Evolutionary conservation across 2,888 invertebrate genomes (phyloP), one percentile per base, ranked within the genome.

Genomic region (Cryptosula pallasiana): DNA sequence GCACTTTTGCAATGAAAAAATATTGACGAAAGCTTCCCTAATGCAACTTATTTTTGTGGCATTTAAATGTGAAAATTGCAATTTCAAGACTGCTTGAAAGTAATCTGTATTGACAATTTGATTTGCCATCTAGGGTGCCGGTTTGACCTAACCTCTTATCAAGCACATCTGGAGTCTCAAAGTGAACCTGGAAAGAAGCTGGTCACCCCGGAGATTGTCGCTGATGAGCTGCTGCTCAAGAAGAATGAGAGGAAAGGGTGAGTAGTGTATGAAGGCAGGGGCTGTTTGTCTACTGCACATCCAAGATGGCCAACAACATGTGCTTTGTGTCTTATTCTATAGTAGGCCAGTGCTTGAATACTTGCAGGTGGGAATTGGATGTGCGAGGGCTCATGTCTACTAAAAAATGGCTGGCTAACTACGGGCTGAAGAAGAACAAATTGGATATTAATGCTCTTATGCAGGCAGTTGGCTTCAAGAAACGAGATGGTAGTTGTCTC

Each of bases 381-480:
- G 82, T 83, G 2, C 73, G 77, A 1, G 76, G 78, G 0, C 77
- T 81, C 20, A 78, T 82, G 32, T 79, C 81, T 29, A 79, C 81
- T 16, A 77, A 75, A 71, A 80, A 81, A 75, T 84, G 84, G 84
- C 76, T 84, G 23, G 78, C 79, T 73, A 81, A 79, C 71, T 81
- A 83, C 72, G 83, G 84, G 2, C 78, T 84, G 35, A 78, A 78
- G 71, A 79, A 79, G 71, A 82, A 81, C 75, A 76, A 79, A 54
- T 76, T 84, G 27, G 78, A 81, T 20, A 75, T 83, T 69, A 71
- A 78, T 36, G 79, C 80, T 73, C 76, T 84, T 27, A 73, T 84
- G 55, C 80, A 81, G 2, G 74, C 77, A 36, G 80, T 84, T 73
- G 84, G 84, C 13, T 84, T 84, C 74, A 82, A 80, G 75, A 80